phyloP scores from a whole-genome alignment of 2,888 invertebrate genomes.

The Drosophila anceps region DNA sequence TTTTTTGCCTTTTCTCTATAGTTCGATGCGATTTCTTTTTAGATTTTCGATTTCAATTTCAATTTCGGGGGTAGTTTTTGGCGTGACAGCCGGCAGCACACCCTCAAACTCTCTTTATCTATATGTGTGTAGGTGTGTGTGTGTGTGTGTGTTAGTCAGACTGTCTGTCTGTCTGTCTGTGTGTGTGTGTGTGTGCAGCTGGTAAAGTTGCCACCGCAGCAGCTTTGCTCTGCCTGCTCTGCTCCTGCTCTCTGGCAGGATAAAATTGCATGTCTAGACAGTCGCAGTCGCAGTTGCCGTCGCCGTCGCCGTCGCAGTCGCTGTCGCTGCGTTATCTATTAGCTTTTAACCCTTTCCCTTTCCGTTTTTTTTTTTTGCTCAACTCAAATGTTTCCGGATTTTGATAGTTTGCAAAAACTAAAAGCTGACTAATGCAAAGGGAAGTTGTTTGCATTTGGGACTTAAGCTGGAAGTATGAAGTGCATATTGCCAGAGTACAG shows the following conservation, averaged over 20 bases:
- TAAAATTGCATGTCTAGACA: slow-evolving; percentile 74
- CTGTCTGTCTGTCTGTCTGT: slow-evolving; percentile 28
- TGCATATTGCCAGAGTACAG: slow-evolving; percentile 1
- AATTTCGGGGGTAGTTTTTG: slow-evolving; percentile 73
- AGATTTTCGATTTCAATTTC: slow-evolving; percentile 58
- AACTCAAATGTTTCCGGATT: slow-evolving; percentile 19
- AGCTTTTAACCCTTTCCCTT: slow-evolving; percentile 40
- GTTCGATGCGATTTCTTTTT: slow-evolving; percentile 49
- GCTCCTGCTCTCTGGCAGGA: slow-evolving; percentile 32
- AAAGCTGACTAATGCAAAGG: slow-evolving; percentile 24
- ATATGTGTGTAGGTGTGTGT: slow-evolving; percentile 33
- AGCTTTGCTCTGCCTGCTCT: slow-evolving; percentile 24
- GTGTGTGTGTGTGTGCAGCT: slow-evolving; percentile 38
- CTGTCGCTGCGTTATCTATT: slow-evolving; percentile 43
- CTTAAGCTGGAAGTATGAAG: slow-evolving; percentile 3
- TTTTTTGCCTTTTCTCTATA: slow-evolving; percentile 37
- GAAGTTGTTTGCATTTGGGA: slow-evolving; percentile 34
- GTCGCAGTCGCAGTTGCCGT: slow-evolving; percentile 30
- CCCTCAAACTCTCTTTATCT: slow-evolving; percentile 62
- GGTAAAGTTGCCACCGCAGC: slow-evolving; percentile 58
- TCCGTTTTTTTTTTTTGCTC: too few relatives aligned
- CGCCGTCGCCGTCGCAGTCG: too few relatives aligned
- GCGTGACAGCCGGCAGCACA: slow-evolving; percentile 63
- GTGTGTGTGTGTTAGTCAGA: slow-evolving; percentile 26
- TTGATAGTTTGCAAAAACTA: slow-evolving; percentile 41